Conservation (phyloP, 1,140 invertebrate species). For the Mizuhopecten yessoensis region DNA sequence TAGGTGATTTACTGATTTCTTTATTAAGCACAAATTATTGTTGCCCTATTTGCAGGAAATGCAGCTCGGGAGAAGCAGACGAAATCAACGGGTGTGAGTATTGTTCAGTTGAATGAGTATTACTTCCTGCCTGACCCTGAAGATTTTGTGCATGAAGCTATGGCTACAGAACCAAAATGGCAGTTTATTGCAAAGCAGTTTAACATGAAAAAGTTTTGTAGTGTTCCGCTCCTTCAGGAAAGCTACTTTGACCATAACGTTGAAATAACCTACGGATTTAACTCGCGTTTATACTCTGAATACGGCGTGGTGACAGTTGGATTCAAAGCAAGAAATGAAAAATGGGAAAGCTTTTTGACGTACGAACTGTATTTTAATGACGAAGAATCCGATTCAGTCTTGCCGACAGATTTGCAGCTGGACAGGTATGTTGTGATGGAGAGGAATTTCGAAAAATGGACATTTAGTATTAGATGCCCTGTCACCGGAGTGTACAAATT, state of each 20-base stretch:
- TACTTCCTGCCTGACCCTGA: conserved; percentile 76
- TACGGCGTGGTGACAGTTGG: conserved; percentile 41
- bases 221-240: conserved; percentile 51
- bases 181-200: conserved; percentile 70
- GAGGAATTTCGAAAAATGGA: conserved; percentile 20
- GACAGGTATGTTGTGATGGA: conserved; percentile 46
- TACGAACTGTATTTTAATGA: conserved; percentile 55
- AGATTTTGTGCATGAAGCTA: conserved; percentile 69
- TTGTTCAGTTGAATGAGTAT: conserved; percentile 70
- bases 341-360: not conserved
- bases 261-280: conserved; percentile 55
- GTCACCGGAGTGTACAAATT: conserved; percentile 55
- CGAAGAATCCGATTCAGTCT: conserved; percentile 40
- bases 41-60: conserved; percentile 55
- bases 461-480: conserved; percentile 56
- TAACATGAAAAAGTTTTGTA: conserved; percentile 61
- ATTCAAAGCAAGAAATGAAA: conserved; percentile 18
- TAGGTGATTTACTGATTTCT: too few species aligned
- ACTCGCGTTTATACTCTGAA: conserved; percentile 23
- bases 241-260: conserved; percentile 54
- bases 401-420: conserved; percentile 49
- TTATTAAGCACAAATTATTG: too few species aligned
- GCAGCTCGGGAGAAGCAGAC: conserved; percentile 59
- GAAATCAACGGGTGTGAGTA: conserved; percentile 41
- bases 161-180: conserved; percentile 68